Base-by-base conservation (phyloP, 1,140 invertebrate genomes). In the Musca domestica region DNA sequence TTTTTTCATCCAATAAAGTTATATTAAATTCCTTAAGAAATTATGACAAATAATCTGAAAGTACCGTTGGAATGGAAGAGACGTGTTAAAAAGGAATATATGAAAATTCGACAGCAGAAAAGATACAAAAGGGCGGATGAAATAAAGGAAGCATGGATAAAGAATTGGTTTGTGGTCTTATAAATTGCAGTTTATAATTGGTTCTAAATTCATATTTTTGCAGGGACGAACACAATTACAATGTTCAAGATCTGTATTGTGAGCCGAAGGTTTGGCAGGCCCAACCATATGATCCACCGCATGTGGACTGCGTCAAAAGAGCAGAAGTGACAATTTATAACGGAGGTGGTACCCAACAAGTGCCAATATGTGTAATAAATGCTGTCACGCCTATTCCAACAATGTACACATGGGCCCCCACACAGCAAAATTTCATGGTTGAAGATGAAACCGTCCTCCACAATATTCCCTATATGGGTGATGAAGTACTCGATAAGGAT, bases 381-480 rank as follows among this genome's bases (percentile, higher is more conserved):
- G 90, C 93, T 0, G 92, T 98, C 0, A 92, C 92, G 19, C 91
- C 95, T 0, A 95, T 98, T 69, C 96, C 96, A 0, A 95, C 93
- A 0, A 98, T 98, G 96, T 98, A 97, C 76, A 95, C 93, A 0
- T 99, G 96, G 96, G 95, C 95, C 7, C 95, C 95, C 0, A 93
- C 97, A 41, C 95, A 98, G 77, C 94, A 97, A 76, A 99, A 99
- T 81, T 98, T 97, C 73, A 96, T 98, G 94, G 95, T 98, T 3
- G 96, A 98, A 84, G 97, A 99, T 85, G 97, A 98, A 84, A 98
- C 95, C 1, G 95, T 98, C 7, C 84, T 99, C 0, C 95, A 98
- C 80, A 98, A 99, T 78, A 98, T 98, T 81, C 96, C 96, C 0
- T 98, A 98, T 74, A 98, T 98, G 95, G 95, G 95, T 0, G 95